Conservation (phyloP, 2,797 vertebrate species). For the Paratrypauchen microcephalus region DNA sequence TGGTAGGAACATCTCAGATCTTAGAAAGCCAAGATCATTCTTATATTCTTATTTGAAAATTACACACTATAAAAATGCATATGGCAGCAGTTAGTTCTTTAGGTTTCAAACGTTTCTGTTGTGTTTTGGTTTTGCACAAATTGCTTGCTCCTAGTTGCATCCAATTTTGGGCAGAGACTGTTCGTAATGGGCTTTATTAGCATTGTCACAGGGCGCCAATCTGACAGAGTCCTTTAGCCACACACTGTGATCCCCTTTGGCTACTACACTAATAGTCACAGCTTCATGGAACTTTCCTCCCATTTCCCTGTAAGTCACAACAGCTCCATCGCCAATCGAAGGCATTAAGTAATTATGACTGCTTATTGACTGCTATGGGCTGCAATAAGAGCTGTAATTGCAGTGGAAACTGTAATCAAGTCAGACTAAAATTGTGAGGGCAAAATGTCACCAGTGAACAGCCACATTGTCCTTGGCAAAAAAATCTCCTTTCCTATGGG, state of each 20-base stretch:
- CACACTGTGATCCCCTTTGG: constrained; percentile 7
- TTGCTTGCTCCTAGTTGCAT: not conserved
- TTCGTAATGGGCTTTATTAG: constrained; percentile 6
- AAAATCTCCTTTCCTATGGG: not conserved
- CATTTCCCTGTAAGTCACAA: constrained; percentile 22
- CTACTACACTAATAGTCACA: constrained; percentile 23
- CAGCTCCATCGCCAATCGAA: constrained; percentile 1
- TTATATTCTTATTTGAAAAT: not conserved
- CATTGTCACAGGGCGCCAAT: constrained; percentile 10
- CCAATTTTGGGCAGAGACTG: not conserved
- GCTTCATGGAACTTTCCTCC: constrained; percentile 12
- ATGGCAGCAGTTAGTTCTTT: not conserved
- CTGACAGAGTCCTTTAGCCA: not conserved
- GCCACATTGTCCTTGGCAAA: not conserved
- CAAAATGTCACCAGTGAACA: not conserved
- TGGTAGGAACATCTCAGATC: not conserved
- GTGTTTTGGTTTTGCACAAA: not conserved
- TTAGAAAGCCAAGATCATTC: not conserved
- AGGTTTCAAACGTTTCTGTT: constrained; percentile 1
- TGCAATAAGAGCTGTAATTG: constrained; percentile 14
- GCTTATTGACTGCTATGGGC: constrained; percentile 23
- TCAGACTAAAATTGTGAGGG: constrained; percentile 13
- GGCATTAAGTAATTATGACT: constrained; percentile 19
- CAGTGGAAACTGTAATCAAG: constrained; percentile 15
- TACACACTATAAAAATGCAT: constrained; percentile 1